Evolutionary conservation across 2,797 vertebrate genomes (phyloP).

Genomic region (Sphaeramia orbicularis): DNA sequence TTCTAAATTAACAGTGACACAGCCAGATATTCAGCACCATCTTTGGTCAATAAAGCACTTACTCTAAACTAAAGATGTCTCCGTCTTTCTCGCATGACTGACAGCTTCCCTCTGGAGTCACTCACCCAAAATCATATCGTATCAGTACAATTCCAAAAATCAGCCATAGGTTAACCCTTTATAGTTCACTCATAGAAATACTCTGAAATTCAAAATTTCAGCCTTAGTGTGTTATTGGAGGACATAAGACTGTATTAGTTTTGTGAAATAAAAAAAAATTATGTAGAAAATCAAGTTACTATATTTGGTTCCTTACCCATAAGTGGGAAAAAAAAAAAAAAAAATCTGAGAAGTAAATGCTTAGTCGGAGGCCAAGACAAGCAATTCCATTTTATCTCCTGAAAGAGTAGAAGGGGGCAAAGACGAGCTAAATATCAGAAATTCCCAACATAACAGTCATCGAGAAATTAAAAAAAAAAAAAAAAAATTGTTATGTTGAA

Average conservation of each 20-base stretch:
- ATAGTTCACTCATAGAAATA: too few relatives aligned
- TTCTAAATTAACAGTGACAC: too few relatives aligned
- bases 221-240: too few relatives aligned
- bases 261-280: too few relatives aligned
- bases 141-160: constrained; percentile 11
- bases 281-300: too few relatives aligned
- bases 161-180: not conserved
- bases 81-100: not conserved
- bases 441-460: constrained; percentile 29
- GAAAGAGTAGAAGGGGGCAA: not conserved
- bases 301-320: too few relatives aligned
- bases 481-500: too few relatives aligned
- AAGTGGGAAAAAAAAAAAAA: too few relatives aligned
- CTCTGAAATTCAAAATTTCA: too few relatives aligned
- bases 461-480: constrained; percentile 20
- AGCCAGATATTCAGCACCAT: too few relatives aligned
- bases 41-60: not conserved
- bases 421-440: constrained; percentile 28
- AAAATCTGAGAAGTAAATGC: too few relatives aligned
- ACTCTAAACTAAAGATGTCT: constrained; percentile 1
- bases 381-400: constrained; percentile 12
- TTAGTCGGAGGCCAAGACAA: constrained; percentile 4
- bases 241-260: too few relatives aligned
- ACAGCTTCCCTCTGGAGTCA: constrained; percentile 1
- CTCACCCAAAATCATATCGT: not conserved